Percentiles rank a stretch among this genome's conserved stretches.
Conservation (phyloP, 2,888 invertebrate species). For the Entomobrya proxima region DNA sequence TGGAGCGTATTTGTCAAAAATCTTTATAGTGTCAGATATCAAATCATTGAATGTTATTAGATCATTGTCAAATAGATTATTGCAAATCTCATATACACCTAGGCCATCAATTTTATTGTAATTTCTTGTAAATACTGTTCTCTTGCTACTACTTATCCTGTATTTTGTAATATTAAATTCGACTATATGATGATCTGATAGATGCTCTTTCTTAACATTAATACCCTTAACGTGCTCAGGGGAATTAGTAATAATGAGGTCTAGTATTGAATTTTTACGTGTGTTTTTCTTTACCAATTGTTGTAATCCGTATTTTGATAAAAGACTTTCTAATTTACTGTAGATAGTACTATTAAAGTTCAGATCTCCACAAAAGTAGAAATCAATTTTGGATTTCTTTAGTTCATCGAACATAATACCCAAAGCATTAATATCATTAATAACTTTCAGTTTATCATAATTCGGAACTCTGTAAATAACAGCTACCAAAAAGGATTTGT, state of each 20-base stretch:
- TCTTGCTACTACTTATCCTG: neutral
- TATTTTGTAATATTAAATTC: neutral
- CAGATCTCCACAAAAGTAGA: neutral
- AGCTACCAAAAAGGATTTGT: neutral
- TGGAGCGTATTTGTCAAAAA: no score
- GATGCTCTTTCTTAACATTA: neutral
- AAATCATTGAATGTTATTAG: no score
- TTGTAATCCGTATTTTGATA: neutral
- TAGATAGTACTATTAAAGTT: neutral
- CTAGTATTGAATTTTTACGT: neutral
- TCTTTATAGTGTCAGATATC: no score
- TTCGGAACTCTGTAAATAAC: neutral
- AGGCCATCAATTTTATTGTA: neutral
- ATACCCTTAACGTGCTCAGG: neutral
- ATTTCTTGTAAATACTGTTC: neutral
- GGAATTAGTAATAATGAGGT: neutral
- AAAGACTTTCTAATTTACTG: neutral
- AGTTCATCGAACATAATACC: neutral
- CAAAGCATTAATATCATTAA: neutral
- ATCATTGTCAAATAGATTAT: no score
- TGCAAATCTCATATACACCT: no score
- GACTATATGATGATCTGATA: slow-evolving; percentile 2
- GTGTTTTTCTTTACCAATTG: neutral
- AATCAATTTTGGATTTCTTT: neutral
- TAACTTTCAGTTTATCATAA: neutral